Base-by-base conservation (phyloP, 2,797 vertebrate genomes). In the Leptodactylus fallax region DNA sequence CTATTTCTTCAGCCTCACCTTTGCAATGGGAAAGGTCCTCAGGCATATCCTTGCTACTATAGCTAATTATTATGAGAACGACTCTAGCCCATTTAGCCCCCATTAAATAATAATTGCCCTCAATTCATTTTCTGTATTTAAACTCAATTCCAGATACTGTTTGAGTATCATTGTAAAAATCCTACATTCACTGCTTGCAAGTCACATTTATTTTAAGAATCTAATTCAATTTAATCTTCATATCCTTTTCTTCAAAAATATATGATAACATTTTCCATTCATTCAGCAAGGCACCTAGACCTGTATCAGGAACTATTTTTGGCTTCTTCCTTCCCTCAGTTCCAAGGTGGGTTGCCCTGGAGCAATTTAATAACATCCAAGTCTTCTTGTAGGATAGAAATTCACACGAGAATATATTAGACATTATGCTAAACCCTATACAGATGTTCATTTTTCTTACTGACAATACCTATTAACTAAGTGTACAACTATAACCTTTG, bases 391-490 rank as follows among this genome's bases (percentile, higher is more conserved):
- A 47, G 58, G 71, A 85, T 85, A 14, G 45, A 63, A 74, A 85
- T 61, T 61, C 56, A 76, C 56, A 60, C 1, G 36, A 76, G 69
- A 60, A 76, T 76, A 76, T 76, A 76, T 77, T 61, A 85, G 83
- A 85, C 69, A 61, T 76, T 85, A 85, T 85, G 71, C n/a, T 61
- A 61, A 76, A 76, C 16, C 56, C 56, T 60, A 47, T 58, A n/a
- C 83, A 76, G 83, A 76, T 85, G 56, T 61, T 85, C 69, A 85
- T 85, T 76, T 51, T n/a, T 85, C 71, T 85, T 76, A 21, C 83
- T 85, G 83, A 85, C 83, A 85, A 85, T 76, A 61, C 56, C 83
- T 77, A 85, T 85, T 85, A 85, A 74, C 71, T 61, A 60, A 76
- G 71, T 77, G 83, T 16, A 61, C 71, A 76, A 55, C 19, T 82